Base-by-base conservation (phyloP, 1,140 invertebrate genomes). In the Adelges cooleyi region DNA sequence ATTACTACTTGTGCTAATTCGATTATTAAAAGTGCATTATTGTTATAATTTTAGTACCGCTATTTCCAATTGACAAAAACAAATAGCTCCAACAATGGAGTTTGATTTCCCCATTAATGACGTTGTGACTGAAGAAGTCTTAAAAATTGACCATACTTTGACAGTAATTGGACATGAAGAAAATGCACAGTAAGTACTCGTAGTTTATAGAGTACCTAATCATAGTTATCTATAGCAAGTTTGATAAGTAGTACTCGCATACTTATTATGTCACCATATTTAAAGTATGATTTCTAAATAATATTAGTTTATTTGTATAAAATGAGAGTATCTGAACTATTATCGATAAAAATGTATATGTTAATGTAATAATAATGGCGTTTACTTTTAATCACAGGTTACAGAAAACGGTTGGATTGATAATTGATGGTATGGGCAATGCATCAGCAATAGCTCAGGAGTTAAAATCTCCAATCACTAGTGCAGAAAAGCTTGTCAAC, bases 361-460 rank as follows among this genome's bases (percentile, higher is more conserved):
- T 33, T 11, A 33, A 33, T 33, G 5, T 33, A 33, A 6, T 33
- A 33, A 33, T 6, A 33, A 33, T 11, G 11, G 5, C 5, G 11
- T 11, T 20, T 40, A 1, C 23, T 13, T 54, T 10, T 54, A 38
- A 33, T 25, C 0, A 8, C 13, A 54, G 52, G 10, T 17, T 54
- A 8, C 20, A 23, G 23, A 54, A 54, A 3, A 52, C 27, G 5
- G 44, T 66, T 10, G 23, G 23, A 11, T 23, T 81, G 70, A 75
- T 87, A 53, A 74, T 89, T 8, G 84, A 88, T 70, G 76, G 77
- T 6, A 79, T 88, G 74, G 86, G 86, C 1, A 79, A 85, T 70
- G 80, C 83, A 25, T 89, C 86, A 10, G 84, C 85, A 1, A 74
- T 75, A 22, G 85, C 86, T 13, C 86, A 89, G 74, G 83, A 83